Conservation (phyloP, 1,140 invertebrate genomes). For the Caenorhabditis tropicalis region DNA sequence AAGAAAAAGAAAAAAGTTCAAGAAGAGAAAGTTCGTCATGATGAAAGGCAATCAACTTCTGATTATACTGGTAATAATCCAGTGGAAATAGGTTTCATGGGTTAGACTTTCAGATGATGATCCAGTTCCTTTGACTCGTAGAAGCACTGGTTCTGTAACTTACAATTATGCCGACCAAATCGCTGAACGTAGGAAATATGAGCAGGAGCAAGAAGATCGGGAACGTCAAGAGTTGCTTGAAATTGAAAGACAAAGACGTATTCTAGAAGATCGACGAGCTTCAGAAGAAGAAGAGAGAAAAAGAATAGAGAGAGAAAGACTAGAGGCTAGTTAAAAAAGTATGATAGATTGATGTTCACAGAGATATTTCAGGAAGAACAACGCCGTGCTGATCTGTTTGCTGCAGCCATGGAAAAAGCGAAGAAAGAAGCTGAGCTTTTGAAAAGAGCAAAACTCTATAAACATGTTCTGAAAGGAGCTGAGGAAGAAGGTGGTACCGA, state of each 20-base stretch:
- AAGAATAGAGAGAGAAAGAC: not conserved
- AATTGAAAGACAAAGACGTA: slow-evolving; percentile 1
- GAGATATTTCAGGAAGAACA: not conserved
- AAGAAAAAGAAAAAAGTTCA: not conserved
- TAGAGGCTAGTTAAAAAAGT: not conserved
- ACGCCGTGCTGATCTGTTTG: not conserved
- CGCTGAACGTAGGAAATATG: not conserved
- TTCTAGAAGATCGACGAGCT: not conserved
- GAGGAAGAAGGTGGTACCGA: slow-evolving; percentile 15
- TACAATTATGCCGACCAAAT: slow-evolving; percentile 21
- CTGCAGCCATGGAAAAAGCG: slow-evolving; percentile 15
- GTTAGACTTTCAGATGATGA: not conserved
- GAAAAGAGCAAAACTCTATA: slow-evolving; percentile 21
- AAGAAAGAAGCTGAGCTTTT: not conserved
- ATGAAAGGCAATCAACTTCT: slow-evolving; percentile 21
- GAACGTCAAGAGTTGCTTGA: slow-evolving; percentile 13
- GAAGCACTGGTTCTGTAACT: not conserved
- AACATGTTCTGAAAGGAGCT: not conserved
- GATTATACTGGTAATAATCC: slow-evolving; percentile 2
- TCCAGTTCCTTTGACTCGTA: slow-evolving; percentile 2
- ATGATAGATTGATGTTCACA: no score
- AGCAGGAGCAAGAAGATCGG: slow-evolving; percentile 2
- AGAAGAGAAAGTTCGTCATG: not conserved
- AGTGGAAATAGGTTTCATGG: not conserved
- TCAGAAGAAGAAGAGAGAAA: not conserved